Evolutionary conservation across 1,140 invertebrate genomes (phyloP).

Genomic region (Pinna nobilis): DNA sequence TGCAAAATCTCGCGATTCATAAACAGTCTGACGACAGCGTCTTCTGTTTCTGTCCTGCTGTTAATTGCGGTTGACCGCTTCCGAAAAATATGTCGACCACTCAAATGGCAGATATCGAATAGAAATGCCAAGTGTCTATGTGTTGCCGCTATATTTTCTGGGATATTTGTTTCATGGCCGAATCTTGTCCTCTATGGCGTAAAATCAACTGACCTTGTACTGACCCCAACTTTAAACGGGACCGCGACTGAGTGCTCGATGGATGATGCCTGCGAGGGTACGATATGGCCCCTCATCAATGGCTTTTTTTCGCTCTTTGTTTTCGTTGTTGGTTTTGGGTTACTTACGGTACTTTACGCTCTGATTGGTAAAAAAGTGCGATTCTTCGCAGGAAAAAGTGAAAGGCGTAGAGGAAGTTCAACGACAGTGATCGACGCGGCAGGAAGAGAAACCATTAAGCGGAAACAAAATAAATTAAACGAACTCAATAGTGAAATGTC

Average conservation of each 20-base stretch:
- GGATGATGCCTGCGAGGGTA: constrained; percentile 9
- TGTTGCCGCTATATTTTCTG: constrained; percentile 30
- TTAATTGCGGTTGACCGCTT: constrained; percentile 59
- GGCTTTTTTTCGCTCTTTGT: background rate
- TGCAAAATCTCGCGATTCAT: constrained; percentile 56
- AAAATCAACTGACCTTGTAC: constrained; percentile 10
- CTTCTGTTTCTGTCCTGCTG: constrained; percentile 46
- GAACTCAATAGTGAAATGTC: background rate
- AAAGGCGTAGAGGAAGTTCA: constrained; percentile 19
- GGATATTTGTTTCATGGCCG: constrained; percentile 48
- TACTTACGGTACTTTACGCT: constrained; percentile 30
- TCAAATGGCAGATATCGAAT: constrained; percentile 38
- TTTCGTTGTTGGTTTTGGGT: constrained; percentile 14
- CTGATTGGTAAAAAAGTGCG: constrained; percentile 33
- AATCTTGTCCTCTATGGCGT: constrained; percentile 53
- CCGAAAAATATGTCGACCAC: constrained; percentile 57
- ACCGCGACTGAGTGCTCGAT: constrained; percentile 35
- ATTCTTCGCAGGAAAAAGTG: constrained; percentile 35
- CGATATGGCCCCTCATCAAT: constrained; percentile 12
- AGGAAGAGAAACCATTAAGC: background rate
- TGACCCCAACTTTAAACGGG: background rate
- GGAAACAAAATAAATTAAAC: constrained; percentile 4
- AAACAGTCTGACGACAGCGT: constrained; percentile 52
- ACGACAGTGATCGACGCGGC: constrained; percentile 12
- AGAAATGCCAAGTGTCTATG: constrained; percentile 47